Base-by-base conservation (phyloP, 2,113 vertebrate genomes). In the Oenanthe oenanthe region DNA sequence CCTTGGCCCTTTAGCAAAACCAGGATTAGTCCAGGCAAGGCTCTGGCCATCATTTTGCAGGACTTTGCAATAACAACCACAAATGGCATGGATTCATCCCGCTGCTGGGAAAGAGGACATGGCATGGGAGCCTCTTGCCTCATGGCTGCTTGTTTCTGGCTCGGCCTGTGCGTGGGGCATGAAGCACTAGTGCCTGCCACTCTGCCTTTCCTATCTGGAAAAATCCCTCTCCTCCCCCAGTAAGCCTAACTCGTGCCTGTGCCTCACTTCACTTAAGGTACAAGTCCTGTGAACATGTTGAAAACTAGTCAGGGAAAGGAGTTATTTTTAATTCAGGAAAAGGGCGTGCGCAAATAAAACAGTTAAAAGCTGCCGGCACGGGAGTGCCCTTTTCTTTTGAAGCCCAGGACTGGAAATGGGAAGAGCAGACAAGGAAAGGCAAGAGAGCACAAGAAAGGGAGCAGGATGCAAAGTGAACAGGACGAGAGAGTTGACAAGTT, bases 401-500 rank as follows among this genome's bases (percentile, higher is more conserved):
- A 93, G 88, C 84, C 53, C 8, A 17, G 82, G 50, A n/a, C 62
- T 89, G 76, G 81, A 83, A 92, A 85, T 29, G 28, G 92, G 60
- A 40, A 66, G 36, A 87, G 62, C 92, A 94, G 94, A 83, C 81
- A 92, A 76, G 71, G 90, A 93, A 95, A 97, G 67, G 91, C 76
- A 95, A 87, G 83, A 92, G 42, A 92, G 76, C 63, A 68, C 75
- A 83, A 94, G 93, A 81, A 85, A 56, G 0, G 7, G 81, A 79
- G 86, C 56, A 43, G 96, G 96, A 97, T 21, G 45, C 86, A 96
- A 97, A 97, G 95, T 88, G 95, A 95, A 95, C 96, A 96, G 91
- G 95, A 96, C 17, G 89, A 97, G 97, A 95, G 87, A 94, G 93
- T 65, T 96, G 97, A 95, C 74, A 94, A 89, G 84, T 96, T 97